Conservation (phyloP, 2,797 vertebrate genomes). For the Lycodopsis pacificus region DNA sequence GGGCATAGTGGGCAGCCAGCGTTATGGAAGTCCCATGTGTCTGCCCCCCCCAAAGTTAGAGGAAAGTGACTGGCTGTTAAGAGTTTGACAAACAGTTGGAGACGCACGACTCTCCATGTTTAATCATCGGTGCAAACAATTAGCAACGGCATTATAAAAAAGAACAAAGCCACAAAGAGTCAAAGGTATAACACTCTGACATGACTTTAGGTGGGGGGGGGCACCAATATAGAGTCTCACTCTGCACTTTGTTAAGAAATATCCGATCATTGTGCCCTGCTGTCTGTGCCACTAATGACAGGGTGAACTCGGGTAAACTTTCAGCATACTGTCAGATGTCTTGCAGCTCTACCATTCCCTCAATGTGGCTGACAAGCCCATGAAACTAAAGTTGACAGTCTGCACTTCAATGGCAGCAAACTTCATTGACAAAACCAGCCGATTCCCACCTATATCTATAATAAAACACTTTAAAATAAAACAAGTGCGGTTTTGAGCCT, state of each 20-base stretch:
- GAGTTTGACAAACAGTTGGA: background rate
- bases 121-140: constrained; percentile 11
- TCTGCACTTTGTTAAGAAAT: background rate
- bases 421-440: background rate
- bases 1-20: background rate
- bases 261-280: background rate
- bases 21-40: constrained; percentile 21
- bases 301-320: background rate
- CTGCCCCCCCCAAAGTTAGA: background rate
- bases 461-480: background rate
- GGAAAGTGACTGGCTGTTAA: background rate
- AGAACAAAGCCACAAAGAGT: background rate
- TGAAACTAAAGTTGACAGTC: constrained; percentile 43
- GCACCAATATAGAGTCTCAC: background rate
- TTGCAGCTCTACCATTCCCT: background rate
- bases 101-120: background rate
- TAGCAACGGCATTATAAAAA: background rate
- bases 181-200: background rate
- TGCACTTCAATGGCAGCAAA: constrained; percentile 18
- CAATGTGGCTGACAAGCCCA: constrained; percentile 3
- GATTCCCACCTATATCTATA: background rate
- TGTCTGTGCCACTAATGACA: background rate
- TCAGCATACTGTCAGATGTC: background rate
- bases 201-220: background rate
- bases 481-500: background rate